Conservation (phyloP, 2,797 vertebrate genomes). For the Coluber constrictor region DNA sequence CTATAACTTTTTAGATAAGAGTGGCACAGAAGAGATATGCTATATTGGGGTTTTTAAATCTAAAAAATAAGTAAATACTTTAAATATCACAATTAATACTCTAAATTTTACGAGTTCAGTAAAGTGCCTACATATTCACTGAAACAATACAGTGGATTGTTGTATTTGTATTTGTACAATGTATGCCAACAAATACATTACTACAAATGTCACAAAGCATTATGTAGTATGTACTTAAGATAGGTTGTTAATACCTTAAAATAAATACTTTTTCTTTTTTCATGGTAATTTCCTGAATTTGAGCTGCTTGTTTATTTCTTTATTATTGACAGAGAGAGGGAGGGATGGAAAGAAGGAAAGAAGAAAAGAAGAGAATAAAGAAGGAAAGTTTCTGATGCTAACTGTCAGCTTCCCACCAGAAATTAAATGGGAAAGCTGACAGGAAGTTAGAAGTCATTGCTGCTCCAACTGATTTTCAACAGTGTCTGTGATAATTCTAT, state of each 20-base stretch:
- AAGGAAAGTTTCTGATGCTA: not conserved
- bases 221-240: not conserved
- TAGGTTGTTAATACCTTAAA: not conserved
- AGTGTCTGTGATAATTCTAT: no score
- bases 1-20: not conserved
- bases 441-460: no score
- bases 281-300: not conserved
- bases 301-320: not conserved
- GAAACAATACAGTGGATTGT: conserved; percentile 13
- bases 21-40: conserved; percentile 41
- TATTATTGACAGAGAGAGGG: not conserved
- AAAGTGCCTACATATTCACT: conserved; percentile 23
- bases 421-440: no score
- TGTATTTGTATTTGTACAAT: no score
- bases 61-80: conserved; percentile 63
- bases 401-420: no score
- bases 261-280: not conserved
- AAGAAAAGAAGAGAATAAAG: not conserved
- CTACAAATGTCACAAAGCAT: not conserved
- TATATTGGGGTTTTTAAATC: conserved; percentile 52
- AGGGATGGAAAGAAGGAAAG: not conserved
- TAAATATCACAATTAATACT: conserved; percentile 40
- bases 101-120: not conserved
- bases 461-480: no score
- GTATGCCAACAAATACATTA: not conserved